Conservation (phyloP, 2,113 vertebrate genomes). For the Paradisaea rubra region DNA sequence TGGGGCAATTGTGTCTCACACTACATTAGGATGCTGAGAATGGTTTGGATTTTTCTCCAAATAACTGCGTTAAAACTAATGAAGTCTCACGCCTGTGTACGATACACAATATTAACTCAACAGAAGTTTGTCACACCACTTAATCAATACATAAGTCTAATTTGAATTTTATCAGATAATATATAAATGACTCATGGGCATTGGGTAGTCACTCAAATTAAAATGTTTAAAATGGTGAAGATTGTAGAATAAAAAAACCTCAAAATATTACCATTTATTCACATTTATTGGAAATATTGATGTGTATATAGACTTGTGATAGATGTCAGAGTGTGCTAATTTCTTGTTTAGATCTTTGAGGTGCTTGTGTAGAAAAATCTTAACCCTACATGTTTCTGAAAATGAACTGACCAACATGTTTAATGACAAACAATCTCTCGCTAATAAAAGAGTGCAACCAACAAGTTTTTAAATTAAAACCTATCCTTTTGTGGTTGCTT, state of each 20-base stretch:
- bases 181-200: not conserved
- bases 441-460: not conserved
- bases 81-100: not conserved
- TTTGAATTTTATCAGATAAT: not conserved
- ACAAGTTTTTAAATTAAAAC: not conserved
- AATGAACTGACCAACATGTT: not conserved
- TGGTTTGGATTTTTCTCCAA: not conserved
- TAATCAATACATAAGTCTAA: not conserved
- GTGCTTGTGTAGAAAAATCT: not conserved
- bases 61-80: not conserved
- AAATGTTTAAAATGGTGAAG: not conserved
- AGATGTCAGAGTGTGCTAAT: not conserved
- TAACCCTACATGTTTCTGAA: not conserved
- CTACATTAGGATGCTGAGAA: not conserved
- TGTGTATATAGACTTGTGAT: not conserved
- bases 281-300: not conserved
- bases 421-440: not conserved
- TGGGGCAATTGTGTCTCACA: not conserved
- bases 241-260: not conserved
- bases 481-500: not conserved
- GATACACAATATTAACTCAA: not conserved
- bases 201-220: not conserved
- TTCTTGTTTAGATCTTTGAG: not conserved
- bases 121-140: not conserved
- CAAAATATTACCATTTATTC: not conserved